Conservation (phyloP, 2,113 vertebrate genomes). For the Bungarus multicinctus region DNA sequence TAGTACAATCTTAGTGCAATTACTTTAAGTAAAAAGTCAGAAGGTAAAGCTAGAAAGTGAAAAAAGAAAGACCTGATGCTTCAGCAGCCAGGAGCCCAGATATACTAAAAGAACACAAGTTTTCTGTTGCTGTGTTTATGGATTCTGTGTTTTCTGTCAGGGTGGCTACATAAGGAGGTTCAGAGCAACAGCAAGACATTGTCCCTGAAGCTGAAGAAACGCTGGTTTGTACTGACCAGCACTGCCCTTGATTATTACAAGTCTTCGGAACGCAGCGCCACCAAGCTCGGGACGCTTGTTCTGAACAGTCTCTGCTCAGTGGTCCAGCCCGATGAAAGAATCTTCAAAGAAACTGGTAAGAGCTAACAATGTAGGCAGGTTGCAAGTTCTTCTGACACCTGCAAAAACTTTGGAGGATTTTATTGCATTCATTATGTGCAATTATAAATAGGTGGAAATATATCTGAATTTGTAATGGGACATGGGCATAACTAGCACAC, state of each 20-base stretch:
- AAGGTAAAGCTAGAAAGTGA: not conserved
- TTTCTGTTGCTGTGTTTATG: not conserved
- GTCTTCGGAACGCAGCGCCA: constrained; percentile 81
- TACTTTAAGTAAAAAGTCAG: not conserved
- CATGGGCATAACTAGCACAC: not conserved
- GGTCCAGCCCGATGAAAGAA: constrained; percentile 84
- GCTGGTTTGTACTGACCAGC: constrained; percentile 90
- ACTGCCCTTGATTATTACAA: constrained; percentile 91
- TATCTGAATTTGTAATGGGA: not conserved
- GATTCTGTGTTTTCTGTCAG: constrained; percentile 55
- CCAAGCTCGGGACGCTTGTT: constrained; percentile 89
- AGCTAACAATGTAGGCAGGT: not conserved
- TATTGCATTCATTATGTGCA: not conserved
- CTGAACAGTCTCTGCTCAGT: constrained; percentile 90
- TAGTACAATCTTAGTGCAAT: not conserved
- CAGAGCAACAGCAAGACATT: constrained; percentile 84
- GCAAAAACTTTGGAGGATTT: not conserved
- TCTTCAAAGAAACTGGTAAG: constrained; percentile 87
- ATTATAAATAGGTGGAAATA: not conserved
- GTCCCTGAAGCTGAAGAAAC: constrained; percentile 88
- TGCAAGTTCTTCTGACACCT: not conserved
- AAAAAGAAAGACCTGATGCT: not conserved
- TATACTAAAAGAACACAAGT: not conserved
- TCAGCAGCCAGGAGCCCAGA: not conserved
- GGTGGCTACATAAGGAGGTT: constrained; percentile 92